Evolutionary conservation across 2,113 vertebrate genomes (phyloP).

Genomic region (Tupaia chinensis): DNA sequence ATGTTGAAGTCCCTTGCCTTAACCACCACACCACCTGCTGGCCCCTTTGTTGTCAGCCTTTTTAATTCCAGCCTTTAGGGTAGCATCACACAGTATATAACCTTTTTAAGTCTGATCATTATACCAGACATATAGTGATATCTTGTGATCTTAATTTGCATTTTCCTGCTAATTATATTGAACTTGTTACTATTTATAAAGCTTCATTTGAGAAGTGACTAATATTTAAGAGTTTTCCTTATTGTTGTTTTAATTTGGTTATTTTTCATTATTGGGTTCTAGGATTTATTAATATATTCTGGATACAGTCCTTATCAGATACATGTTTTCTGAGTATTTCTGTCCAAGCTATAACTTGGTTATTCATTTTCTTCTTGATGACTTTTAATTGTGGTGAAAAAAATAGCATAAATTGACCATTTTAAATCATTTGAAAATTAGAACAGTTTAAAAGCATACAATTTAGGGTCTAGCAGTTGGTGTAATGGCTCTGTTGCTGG

Average conservation of each 20-base stretch:
- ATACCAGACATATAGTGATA: neutral
- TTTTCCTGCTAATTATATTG: constrained; percentile 26
- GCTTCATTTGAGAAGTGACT: neutral
- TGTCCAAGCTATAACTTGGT: neutral
- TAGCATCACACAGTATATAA: neutral
- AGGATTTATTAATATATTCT: constrained; percentile 5
- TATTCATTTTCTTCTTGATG: neutral
- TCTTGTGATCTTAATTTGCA: constrained; percentile 17
- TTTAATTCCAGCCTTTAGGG: neutral
- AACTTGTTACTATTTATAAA: neutral
- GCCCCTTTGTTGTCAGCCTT: neutral
- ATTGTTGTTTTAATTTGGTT: neutral
- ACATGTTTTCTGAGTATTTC: neutral
- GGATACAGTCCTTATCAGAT: neutral
- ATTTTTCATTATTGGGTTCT: constrained; percentile 1
- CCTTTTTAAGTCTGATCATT: neutral
- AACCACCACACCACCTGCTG: too few species aligned
- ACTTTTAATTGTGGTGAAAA: neutral
- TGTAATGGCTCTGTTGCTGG: too few species aligned
- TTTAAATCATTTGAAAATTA: too few species aligned
- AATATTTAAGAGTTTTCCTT: neutral
- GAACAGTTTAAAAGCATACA: too few species aligned
- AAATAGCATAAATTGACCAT: neutral
- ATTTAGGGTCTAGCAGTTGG: too few species aligned
- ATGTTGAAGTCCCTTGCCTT: too few species aligned